Conservation (phyloP, 2,113 vertebrate genomes). For the Podarcis muralis region DNA sequence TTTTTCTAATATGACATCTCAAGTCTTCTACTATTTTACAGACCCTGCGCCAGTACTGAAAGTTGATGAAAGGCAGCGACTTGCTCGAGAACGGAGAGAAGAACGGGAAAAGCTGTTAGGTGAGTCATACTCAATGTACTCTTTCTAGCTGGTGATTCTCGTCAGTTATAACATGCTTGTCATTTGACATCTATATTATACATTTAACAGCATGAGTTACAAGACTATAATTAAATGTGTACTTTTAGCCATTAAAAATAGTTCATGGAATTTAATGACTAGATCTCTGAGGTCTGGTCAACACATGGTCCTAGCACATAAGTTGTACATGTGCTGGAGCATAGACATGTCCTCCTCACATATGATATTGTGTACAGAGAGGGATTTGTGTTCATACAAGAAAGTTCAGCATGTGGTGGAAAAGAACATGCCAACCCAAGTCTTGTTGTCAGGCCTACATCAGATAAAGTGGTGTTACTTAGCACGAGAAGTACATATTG, state of each 20-base stretch:
- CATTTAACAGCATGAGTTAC: not conserved
- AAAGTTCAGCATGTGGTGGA: not conserved
- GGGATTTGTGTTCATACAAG: not conserved
- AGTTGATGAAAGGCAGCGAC: slow-evolving; percentile 90
- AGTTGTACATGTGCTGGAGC: not conserved
- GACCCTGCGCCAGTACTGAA: slow-evolving; percentile 83
- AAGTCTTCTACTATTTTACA: slow-evolving; percentile 56
- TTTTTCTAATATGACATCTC: not conserved
- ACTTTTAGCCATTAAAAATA: not conserved
- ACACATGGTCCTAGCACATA: not conserved
- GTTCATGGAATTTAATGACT: not conserved
- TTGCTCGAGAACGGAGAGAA: slow-evolving; percentile 91
- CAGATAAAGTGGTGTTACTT: not conserved
- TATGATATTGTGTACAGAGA: not conserved
- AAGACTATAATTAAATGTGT: not conserved
- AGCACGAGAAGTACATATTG: too few relatives aligned
- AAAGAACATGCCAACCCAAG: not conserved
- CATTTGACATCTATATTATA: not conserved
- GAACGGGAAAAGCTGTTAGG: slow-evolving; percentile 90
- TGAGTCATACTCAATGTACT: slow-evolving; percentile 55
- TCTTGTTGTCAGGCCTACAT: not conserved
- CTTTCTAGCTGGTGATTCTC: not conserved
- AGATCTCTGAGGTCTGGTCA: not conserved
- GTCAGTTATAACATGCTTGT: not conserved
- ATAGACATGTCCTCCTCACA: not conserved